Conservation (phyloP, 2,797 vertebrate genomes). For the Cirrhinus molitorella region DNA sequence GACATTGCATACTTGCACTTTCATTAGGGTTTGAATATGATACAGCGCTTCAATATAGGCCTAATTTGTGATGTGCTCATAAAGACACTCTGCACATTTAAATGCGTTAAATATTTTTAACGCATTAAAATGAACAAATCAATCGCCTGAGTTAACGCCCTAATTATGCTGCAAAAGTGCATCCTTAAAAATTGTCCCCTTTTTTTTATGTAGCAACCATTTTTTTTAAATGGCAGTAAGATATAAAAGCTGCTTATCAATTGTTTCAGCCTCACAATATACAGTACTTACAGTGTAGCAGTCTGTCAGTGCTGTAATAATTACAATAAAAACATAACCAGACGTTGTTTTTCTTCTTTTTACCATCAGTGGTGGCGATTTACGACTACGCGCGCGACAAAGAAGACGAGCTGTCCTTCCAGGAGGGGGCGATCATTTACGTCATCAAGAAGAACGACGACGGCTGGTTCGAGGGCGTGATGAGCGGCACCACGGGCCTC, state of each 20-base stretch:
- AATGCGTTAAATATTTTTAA: too few species aligned
- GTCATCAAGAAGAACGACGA: constrained; percentile 99
- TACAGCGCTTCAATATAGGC: too few species aligned
- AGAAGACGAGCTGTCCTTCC: constrained; percentile 98
- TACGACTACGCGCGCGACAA: constrained; percentile 98
- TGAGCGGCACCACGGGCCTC: constrained; percentile 96
- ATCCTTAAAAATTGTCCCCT: too few species aligned
- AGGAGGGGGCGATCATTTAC: constrained; percentile 99
- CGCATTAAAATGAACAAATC: too few species aligned
- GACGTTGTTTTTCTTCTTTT: neutral
- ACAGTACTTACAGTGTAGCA: neutral
- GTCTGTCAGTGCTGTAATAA: neutral
- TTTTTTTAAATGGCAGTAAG: neutral
- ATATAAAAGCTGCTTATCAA: neutral
- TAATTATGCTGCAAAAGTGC: too few species aligned
- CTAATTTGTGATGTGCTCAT: too few species aligned
- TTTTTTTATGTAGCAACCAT: neutral
- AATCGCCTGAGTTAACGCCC: too few species aligned
- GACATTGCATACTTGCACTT: too few species aligned
- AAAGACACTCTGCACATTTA: too few species aligned
- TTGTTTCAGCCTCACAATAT: neutral
- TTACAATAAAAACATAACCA: neutral
- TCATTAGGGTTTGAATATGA: too few species aligned
- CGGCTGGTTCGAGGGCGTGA: constrained; percentile 97
- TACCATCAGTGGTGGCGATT: constrained; percentile 93